Base-by-base conservation (phyloP, 2,797 vertebrate genomes). In the Diglossa cyanea region DNA sequence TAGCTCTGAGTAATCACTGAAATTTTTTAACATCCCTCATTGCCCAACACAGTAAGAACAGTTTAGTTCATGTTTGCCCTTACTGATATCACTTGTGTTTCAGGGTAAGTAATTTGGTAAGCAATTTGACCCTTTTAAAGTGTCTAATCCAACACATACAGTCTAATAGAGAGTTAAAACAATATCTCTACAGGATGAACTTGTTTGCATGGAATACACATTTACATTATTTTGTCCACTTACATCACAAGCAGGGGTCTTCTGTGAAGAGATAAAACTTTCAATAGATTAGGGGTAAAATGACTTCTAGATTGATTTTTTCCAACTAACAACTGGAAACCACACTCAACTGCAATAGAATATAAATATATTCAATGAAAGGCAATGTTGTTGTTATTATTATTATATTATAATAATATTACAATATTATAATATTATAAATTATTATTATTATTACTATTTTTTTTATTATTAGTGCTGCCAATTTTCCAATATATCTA, bases 131-230 rank as follows among this genome's bases (percentile, higher is more conserved):
- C 17, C 13, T 80, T 84, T 72, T 18, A 28, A 67, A 60, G 19
- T 35, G 10, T 53, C 42, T 65, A 54, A 74, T 63, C 11, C 30
- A 63, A 20, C 3, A 2, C 18, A 48, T 48, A 50, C 39, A 40
- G 4, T 40, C 28, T 47, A 79, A 25, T 13, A 5, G 16, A 51
- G 16, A 72, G 19, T 66, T 40, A 50, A 21, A 72, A 70, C 6
- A 37, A 6, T 45, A 65, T 54, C 39, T 86, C 23, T 70, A 25
- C 14, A 50, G 23, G 9, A 28, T 42, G 18, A 42, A 48, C 4
- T n/a, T 7, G 1, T 17, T 66, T 62, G 1, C 23, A 13, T 42
- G 9, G 13, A 53, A 35, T 35, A 67, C 58, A 74, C 0, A 1
- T 66, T 86, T 58, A 33, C 9, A 45, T 10, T 45, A 20, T 57